Evolutionary conservation across 2,113 vertebrate species (phyloP), one percentile per base, ranked within the genome.

Genomic region (Grammomys surdaster): DNA sequence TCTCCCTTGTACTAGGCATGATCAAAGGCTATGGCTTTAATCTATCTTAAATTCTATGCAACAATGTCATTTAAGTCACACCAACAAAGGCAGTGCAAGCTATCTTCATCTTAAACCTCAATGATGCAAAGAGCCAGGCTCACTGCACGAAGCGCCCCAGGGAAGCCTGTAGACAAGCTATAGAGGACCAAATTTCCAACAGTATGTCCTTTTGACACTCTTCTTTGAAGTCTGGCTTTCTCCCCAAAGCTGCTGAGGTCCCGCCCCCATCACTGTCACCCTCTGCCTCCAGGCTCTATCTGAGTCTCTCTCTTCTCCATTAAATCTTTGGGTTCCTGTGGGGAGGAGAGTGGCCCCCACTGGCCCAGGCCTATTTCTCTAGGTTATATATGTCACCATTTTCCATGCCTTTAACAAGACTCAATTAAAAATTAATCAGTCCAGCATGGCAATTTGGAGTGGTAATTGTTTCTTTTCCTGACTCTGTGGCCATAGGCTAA

Each of bases 371-470:
- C 78, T 95, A 95, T 98, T 98, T 98, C 96, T 98, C 36, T 56
- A 88, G 97, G 98, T 98, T 98, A 96, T 95, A 73, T 94, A 92
- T 97, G 96, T 97, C 97, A 97, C 95, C n/a, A 93, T 98, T 98
- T 97, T 98, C 98, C 98, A 98, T 97, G 97, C 97, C 88, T 98
- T 98, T 97, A 94, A 97, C 98, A 98, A 98, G 96, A 97, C 93
- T 98, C 98, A 98, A 98, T 98, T 98, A 98, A 97, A 98, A 96
- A 94, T 95, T 97, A 95, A 98, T 95, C 98, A 97, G 96, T 98
- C 91, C 94, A 97, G 98, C 97, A 97, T 97, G 98, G 98, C 94
- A 96, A 97, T 94, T 95, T 95, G 97, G 97, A 97, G 97, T 95
- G 96, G 97, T 95, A 94, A 91, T 88, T 91, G 96, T 97, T 95